A percentile compares a stretch with the other conserved stretches of the same genome.
phyloP scores from a whole-genome alignment of 1,140 invertebrate genomes.

The Riptortus pedestris region DNA sequence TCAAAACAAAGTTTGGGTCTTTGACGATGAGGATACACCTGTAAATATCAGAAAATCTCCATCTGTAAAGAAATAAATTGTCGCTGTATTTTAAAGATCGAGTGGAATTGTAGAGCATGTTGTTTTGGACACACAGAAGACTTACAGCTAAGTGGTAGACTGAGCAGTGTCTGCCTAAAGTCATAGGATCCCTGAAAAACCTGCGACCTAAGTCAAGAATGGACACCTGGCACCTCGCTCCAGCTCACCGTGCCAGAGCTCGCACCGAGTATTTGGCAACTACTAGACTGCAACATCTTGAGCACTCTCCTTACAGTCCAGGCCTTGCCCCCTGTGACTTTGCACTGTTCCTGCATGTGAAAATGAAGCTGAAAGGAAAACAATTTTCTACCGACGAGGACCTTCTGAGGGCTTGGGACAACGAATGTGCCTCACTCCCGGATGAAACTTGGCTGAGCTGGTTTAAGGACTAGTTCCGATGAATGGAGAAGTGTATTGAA shows the following conservation, averaged over 20 bases:
- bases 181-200: background rate
- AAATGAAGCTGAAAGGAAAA: conserved; percentile 6
- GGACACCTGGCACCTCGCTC: conserved; percentile 9
- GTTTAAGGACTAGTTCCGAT: no score
- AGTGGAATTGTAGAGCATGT: background rate
- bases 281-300: background rate
- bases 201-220: background rate
- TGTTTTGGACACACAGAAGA: background rate
- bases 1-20: conserved; percentile 3
- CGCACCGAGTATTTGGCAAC: no score
- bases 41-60: background rate
- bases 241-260: background rate
- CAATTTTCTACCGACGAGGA: background rate
- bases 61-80: conserved; percentile 4
- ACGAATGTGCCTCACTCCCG: conserved; percentile 5
- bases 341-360: background rate
- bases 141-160: background rate
- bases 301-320: background rate
- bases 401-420: background rate
- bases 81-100: background rate
- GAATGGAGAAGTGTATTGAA: no score
- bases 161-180: background rate
- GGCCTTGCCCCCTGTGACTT: background rate
- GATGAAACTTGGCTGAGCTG: background rate
- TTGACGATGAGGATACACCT: background rate